phyloP scores from a whole-genome alignment of 2,888 invertebrate species.

The Agrotis puta region DNA sequence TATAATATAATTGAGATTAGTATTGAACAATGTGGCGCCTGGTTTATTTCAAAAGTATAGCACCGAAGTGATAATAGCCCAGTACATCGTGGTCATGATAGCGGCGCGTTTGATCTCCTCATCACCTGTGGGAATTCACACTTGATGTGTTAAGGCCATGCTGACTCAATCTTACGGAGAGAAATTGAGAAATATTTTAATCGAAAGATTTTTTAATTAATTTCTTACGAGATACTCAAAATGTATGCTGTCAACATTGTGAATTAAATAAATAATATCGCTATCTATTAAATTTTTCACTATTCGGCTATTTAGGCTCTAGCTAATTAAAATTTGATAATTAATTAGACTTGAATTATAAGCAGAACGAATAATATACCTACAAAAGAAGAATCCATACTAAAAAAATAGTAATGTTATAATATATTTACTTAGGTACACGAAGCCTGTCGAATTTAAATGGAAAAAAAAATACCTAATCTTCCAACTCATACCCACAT shows the following conservation, averaged over 20 bases:
- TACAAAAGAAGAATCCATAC: too few species aligned
- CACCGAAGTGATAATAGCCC: constrained; percentile 35
- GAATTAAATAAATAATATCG: background rate
- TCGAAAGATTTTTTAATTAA: background rate
- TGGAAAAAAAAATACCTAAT: too few species aligned
- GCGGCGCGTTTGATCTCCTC: constrained; percentile 24
- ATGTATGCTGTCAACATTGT: background rate
- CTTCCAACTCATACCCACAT: too few species aligned
- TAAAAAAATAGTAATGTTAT: too few species aligned
- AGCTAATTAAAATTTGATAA: too few species aligned
- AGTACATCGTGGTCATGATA: constrained; percentile 13
- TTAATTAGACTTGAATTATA: too few species aligned
- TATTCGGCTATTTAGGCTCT: too few species aligned
- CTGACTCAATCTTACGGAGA: background rate
- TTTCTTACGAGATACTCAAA: background rate
- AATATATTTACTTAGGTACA: too few species aligned
- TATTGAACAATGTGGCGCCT: constrained; percentile 30
- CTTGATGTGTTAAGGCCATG: constrained; percentile 39
- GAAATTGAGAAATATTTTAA: background rate
- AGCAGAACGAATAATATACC: too few species aligned
- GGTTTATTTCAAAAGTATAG: constrained; percentile 24
- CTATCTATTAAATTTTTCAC: too few species aligned
- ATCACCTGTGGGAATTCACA: constrained; percentile 42
- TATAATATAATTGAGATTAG: constrained; percentile 30
- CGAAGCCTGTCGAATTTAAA: too few species aligned